Conservation (phyloP, 2,113 vertebrate genomes). For the Oplegnathus fasciatus region DNA sequence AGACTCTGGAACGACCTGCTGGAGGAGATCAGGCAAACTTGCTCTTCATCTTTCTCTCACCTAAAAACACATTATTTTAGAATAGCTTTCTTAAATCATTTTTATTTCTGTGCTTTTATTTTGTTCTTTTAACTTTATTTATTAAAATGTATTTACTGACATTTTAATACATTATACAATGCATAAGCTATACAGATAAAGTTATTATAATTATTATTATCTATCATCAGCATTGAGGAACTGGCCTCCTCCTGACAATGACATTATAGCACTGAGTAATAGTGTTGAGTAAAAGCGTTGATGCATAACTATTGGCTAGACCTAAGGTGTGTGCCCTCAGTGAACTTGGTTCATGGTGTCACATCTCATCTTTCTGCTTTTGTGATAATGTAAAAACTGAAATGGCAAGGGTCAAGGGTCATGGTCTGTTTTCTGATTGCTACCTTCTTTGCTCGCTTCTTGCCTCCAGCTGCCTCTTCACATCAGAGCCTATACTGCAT, state of each 20-base stretch:
- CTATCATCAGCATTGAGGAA: background rate
- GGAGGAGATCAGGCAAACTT: background rate
- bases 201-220: background rate
- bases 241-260: background rate
- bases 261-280: background rate
- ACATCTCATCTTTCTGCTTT: conserved; percentile 37
- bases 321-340: background rate
- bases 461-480: conserved; percentile 32
- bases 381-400: conserved; percentile 45
- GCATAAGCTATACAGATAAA: background rate
- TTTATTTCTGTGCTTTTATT: background rate
- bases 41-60: background rate
- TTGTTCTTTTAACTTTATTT: background rate
- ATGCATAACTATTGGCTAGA: background rate
- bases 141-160: background rate
- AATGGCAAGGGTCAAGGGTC: conserved; percentile 43
- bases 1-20: background rate
- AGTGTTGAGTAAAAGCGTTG: background rate
- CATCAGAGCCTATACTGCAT: conserved; percentile 2
- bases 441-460: background rate
- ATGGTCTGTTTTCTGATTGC: conserved; percentile 19
- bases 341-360: conserved; percentile 1
- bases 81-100: background rate
- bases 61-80: background rate
- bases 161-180: background rate